A percentile compares a stretch with the other conserved stretches of the same genome.
These are phyloP conservation scores for Conger conger DNA, from an alignment of 2,113 vertebrate genomes.

Conservation along the genomic window DNA sequence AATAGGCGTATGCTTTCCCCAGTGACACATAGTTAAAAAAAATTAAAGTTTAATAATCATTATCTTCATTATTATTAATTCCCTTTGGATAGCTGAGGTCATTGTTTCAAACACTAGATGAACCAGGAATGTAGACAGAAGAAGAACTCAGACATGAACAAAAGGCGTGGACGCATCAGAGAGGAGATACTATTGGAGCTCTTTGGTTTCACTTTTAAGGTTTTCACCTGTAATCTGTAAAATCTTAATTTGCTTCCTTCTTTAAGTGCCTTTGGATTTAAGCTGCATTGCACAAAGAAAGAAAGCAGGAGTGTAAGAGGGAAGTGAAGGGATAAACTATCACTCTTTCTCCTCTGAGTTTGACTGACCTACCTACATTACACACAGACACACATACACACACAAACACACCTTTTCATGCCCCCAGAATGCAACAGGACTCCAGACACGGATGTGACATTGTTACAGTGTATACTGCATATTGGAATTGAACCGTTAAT, in stretches of 20 bases:
- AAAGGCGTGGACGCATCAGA: background rate
- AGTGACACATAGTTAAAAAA: slow-evolving; percentile 3
- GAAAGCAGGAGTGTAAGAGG: background rate
- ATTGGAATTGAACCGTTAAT: background rate
- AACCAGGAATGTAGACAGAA: background rate
- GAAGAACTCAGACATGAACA: background rate
- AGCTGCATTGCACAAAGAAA: slow-evolving; percentile 6
- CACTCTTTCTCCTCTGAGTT: background rate
- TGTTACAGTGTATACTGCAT: background rate
- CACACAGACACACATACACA: background rate
- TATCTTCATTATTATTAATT: background rate
- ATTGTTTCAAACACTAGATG: background rate
- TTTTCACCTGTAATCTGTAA: background rate
- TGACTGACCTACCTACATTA: background rate
- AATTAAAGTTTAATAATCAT: background rate
- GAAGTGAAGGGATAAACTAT: background rate
- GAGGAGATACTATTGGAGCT: background rate
- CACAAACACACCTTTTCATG: background rate
- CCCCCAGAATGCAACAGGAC: background rate
- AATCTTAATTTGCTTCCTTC: background rate
- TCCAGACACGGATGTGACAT: background rate
- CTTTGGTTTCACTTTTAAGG: background rate
- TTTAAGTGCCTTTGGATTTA: background rate
- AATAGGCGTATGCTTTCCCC: background rate
- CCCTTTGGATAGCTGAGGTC: slow-evolving; percentile 6